phyloP scores from a whole-genome alignment of 2,113 vertebrate species.

The Lutjanus erythropterus region DNA sequence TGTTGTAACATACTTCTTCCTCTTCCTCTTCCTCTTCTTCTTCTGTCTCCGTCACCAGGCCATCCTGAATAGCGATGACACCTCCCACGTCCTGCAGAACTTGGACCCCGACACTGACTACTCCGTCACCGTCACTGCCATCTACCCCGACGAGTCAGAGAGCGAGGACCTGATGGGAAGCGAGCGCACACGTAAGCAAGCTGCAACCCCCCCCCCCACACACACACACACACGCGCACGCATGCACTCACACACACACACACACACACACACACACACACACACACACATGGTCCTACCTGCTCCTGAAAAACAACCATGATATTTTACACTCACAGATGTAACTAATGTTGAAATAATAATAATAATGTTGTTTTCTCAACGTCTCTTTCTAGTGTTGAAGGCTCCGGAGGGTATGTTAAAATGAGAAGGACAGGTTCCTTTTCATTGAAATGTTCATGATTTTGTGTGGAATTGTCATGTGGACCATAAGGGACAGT shows the following conservation, averaged over 20 bases:
- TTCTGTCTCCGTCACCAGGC: constrained; percentile 74
- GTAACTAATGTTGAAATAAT: constrained; percentile 43
- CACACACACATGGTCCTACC: fast-evolving
- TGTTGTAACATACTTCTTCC: not conserved
- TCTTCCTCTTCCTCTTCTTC: not conserved
- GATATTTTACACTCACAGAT: constrained; percentile 9
- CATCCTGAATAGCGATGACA: constrained; percentile 91
- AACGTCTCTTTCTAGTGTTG: constrained; percentile 85
- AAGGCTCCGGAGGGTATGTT: constrained; percentile 88
- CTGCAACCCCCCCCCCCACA: too few relatives aligned
- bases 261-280: too few relatives aligned
- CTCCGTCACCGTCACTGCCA: constrained; percentile 92
- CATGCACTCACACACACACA: too few relatives aligned
- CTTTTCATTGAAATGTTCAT: constrained; percentile 45
- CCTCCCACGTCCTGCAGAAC: constrained; percentile 86
- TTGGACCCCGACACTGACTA: constrained; percentile 92
- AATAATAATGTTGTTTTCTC: constrained; percentile 72
- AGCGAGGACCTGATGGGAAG: constrained; percentile 92
- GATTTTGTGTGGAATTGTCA: constrained; percentile 47
- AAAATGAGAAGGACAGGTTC: constrained; percentile 37
- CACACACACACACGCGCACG: too few relatives aligned
- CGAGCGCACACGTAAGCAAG: constrained; percentile 91
- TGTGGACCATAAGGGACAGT: constrained; percentile 17
- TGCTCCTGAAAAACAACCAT: not conserved
- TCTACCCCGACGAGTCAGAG: constrained; percentile 98